Conservation (phyloP, 2,113 vertebrate genomes). For the Dolichallabes microphthalmus region DNA sequence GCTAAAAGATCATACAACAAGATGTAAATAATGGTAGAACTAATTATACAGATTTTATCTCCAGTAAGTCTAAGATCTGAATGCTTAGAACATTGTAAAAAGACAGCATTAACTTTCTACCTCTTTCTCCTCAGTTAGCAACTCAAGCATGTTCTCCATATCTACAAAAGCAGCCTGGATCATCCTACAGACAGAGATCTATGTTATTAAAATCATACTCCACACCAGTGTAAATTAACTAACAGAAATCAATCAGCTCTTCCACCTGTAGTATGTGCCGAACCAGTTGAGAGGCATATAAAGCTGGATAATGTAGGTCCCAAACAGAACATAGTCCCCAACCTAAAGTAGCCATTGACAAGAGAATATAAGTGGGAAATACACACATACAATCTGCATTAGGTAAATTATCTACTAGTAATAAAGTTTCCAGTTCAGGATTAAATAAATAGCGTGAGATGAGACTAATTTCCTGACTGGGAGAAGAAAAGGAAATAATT, state of each 20-base stretch:
- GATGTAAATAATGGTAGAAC: not conserved
- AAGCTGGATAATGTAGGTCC: slow-evolving; percentile 90
- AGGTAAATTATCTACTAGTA: not conserved
- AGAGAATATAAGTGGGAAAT: not conserved
- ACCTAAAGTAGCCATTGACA: slow-evolving; percentile 60
- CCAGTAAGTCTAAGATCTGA: not conserved
- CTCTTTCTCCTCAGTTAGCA: slow-evolving; percentile 61
- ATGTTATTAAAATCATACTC: not conserved
- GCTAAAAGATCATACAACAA: not conserved
- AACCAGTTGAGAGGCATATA: slow-evolving; percentile 93
- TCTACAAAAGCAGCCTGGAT: slow-evolving; percentile 66
- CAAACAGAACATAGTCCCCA: slow-evolving; percentile 89
- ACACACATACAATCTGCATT: not conserved
- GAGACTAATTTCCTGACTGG: not conserved
- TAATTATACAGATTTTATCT: not conserved
- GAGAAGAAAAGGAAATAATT: not conserved
- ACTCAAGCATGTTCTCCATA: slow-evolving; percentile 66
- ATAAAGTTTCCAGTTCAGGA: not conserved
- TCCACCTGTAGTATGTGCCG: slow-evolving; percentile 91
- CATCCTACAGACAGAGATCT: slow-evolving; percentile 48
- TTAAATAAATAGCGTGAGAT: not conserved
- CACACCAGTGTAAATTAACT: not conserved
- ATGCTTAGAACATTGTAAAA: not conserved
- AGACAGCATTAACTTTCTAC: slow-evolving; percentile 28
- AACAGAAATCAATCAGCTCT: not conserved